A percentile compares a stretch with the other conserved stretches of the same genome.
Conservation (phyloP, 2,888 invertebrate species). For the Eulithis testata region DNA sequence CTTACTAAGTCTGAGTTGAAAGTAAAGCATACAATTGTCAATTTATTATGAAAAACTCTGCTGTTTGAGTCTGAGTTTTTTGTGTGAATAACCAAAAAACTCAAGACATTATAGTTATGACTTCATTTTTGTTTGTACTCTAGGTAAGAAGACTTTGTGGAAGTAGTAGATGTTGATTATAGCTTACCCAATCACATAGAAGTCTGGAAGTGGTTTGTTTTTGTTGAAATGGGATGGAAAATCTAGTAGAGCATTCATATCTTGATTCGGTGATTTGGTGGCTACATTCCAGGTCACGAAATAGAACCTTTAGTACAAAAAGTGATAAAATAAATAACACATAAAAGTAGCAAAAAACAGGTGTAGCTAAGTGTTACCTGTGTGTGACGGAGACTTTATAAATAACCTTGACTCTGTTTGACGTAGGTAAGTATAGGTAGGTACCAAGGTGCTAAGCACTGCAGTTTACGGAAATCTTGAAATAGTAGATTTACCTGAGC, state of each 20-base stretch:
- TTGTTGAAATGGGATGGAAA: slow-evolving; percentile 86
- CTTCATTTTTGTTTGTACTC: too few species aligned
- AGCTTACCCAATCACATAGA: slow-evolving; percentile 92
- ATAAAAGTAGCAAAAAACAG: neutral
- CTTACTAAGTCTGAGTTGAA: too few species aligned
- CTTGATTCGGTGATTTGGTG: slow-evolving; percentile 89
- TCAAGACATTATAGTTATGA: too few species aligned
- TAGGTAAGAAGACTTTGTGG: neutral
- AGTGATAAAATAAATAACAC: neutral
- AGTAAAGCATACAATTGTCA: too few species aligned
- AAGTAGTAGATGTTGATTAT: neutral
- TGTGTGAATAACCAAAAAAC: too few species aligned
- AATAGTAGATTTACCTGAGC: slow-evolving; percentile 52
- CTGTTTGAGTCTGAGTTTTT: too few species aligned
- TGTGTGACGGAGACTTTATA: slow-evolving; percentile 23
- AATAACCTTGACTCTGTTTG: neutral
- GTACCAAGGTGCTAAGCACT: slow-evolving; percentile 20
- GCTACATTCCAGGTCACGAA: slow-evolving; percentile 97
- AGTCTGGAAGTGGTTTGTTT: slow-evolving; percentile 89
- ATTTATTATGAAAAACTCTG: too few species aligned
- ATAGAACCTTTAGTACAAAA: slow-evolving; percentile 87
- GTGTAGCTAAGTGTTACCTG: too few species aligned
- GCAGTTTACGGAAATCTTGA: slow-evolving; percentile 19
- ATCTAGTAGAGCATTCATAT: slow-evolving; percentile 88
- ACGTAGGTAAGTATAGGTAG: slow-evolving; percentile 18